A percentile compares a stretch with the other conserved stretches of the same genome.
phyloP scores from a whole-genome alignment of 2,888 invertebrate genomes.

The Drosophila borborema region DNA sequence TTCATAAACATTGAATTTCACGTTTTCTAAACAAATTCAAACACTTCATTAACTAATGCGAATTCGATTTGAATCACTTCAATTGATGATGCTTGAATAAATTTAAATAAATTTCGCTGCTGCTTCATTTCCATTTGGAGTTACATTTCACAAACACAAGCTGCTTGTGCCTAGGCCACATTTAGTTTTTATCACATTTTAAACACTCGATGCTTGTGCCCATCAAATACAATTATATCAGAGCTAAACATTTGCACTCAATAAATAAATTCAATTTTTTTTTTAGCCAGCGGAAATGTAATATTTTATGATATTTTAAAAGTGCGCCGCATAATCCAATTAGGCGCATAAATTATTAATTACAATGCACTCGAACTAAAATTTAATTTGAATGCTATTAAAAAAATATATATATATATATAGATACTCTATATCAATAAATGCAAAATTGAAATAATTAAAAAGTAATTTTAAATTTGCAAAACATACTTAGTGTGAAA shows the following conservation, averaged over 20 bases:
- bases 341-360: conserved; percentile 44
- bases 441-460: not conserved
- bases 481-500: not conserved
- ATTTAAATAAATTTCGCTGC: not conserved
- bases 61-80: not conserved
- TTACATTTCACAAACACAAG: not conserved
- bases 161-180: too few relatives aligned
- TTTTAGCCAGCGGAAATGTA: conserved; percentile 11
- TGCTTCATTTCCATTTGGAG: not conserved
- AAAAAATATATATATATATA: not conserved
- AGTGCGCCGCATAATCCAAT: conserved; percentile 44
- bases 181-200: conserved; percentile 27
- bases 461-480: not conserved
- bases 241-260: not conserved
- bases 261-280: conserved; percentile 2
- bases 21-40: too few relatives aligned
- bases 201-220: conserved; percentile 4
- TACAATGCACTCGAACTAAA: conserved; percentile 27
- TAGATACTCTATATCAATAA: not conserved
- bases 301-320: conserved; percentile 10
- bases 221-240: conserved; percentile 23
- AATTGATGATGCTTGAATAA: conserved; percentile 1
- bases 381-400: conserved; percentile 9
- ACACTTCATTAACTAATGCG: conserved; percentile 2
- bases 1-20: not conserved